Base-by-base conservation (phyloP, 2,888 invertebrate genomes). In the Sipha maydis region DNA sequence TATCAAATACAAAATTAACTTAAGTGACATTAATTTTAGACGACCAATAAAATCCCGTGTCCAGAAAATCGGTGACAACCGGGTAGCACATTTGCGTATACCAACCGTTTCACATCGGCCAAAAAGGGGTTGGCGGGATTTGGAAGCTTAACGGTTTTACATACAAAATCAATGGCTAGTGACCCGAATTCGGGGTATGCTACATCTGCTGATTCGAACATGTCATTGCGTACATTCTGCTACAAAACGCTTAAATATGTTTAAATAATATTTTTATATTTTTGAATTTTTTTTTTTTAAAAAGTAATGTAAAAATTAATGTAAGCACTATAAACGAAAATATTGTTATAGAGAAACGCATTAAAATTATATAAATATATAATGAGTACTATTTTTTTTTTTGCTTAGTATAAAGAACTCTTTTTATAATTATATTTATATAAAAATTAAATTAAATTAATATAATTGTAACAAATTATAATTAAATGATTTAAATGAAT, bases 101-200 rank as follows among this genome's bases (percentile, higher is more conserved):
- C 76, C 17, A 76, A 77, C 76, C 76, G 41, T 67, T 76, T 77
- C 67, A 31, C 76, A 25, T 77, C 28, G 25, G 67, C 76, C 41
- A 67, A 28, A 76, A 85, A 77, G 67, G 83, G 84, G 76, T 67
- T 77, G 84, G 61, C 41, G 31, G 84, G 41, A 77, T 85, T 76
- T 48, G 84, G 28, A 19, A n/a, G 71, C 54, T 85, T 79, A 85
- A 85, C 85, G 85, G 78, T 78, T 54, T n/a, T 71, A 78, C 85
- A 78, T 69, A 85, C 71, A 86, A 86, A 86, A 86, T 86, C 86
- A 86, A 86, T 86, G 86, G 73, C 79, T 56, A 80, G 86, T 86
- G 86, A 86, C 86, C 86, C 79, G 79, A 80, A 86, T 86, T 41
- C 73, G 38, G 73, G 34, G 73, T 79, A 54, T 21, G 73, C 38